Evolutionary conservation across 2,113 vertebrate genomes (phyloP), one percentile per base, ranked within the genome.

Genomic region (Platycercus adscitus): DNA sequence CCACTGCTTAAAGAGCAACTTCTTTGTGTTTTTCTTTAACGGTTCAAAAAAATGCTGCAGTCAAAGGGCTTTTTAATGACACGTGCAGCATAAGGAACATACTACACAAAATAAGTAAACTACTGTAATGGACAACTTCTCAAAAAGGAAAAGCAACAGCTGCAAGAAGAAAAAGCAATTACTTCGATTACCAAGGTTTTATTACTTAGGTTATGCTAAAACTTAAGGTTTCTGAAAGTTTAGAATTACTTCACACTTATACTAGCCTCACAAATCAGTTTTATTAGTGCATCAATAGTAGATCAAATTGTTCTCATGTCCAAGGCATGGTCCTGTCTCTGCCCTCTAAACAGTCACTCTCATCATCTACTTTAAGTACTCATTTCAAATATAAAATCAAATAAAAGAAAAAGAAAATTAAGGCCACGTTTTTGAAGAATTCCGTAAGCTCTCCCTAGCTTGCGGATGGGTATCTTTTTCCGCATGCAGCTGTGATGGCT

Each of bases 181-280:
- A 81, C 94, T 95, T 94, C 23, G 8, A 96, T 97, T 95, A 96
- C 89, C 87, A 87, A 96, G 58, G 73, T 89, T 97, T 97, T 96
- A 96, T 86, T 88, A 86, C 92, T 94, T 87, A 78, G 92, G 95
- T 96, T 93, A 95, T 64, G 71, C 86, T 95, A 95, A 97, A 96
- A 86, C 86, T 93, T 82, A 80, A 58, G 75, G 81, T 95, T 96
- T 96, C 86, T 93, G 84, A 92, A 89, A 90, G 96, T 95, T 95
- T 95, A 95, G 95, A 95, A 91, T 96, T 97, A 95, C 96, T 96
- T 95, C 86, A 91, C 88, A 94, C 63, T 95, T 93, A 81, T 77
- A 96, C 76, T 87, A 92, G 80, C 70, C 86, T 89, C 83, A 93
- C 86, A 95, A 94, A 95, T 96, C 93, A 93, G 80, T 94, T 97